Evolutionary conservation across 1,140 invertebrate genomes (phyloP).

Genomic region (Cardiocondyla obscurior): DNA sequence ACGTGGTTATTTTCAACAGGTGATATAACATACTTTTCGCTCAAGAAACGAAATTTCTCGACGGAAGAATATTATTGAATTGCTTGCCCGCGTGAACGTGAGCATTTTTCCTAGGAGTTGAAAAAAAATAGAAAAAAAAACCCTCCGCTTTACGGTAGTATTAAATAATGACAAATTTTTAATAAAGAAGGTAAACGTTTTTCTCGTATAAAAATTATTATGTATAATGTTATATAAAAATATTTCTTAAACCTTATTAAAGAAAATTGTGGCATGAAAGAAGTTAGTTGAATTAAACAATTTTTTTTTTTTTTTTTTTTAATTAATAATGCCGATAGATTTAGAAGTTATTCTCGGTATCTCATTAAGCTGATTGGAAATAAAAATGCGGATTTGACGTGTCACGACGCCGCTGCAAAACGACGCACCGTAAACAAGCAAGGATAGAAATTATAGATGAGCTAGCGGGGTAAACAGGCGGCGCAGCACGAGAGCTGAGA

Average conservation of each 20-base stretch:
- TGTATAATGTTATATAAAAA: neutral
- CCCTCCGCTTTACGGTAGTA: neutral
- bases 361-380: conserved; percentile 9
- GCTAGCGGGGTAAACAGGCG: conserved; percentile 53
- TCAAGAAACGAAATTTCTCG: conserved; percentile 4
- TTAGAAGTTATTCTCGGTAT: neutral
- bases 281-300: neutral
- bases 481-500: conserved; percentile 52
- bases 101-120: conserved; percentile 2
- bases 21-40: neutral
- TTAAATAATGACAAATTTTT: neutral
- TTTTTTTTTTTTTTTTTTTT: neutral
- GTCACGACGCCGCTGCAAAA: neutral
- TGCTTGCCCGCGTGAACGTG: neutral
- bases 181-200: too few species aligned
- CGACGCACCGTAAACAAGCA: conserved; percentile 50
- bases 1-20: neutral
- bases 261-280: neutral
- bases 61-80: conserved; percentile 17
- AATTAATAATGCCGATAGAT: neutral
- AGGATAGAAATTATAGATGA: conserved; percentile 66
- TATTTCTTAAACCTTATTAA: neutral
- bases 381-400: conserved; percentile 27
- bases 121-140: too few species aligned
- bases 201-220: neutral